These are phyloP conservation scores for Mimachlamys varia DNA, from an alignment of 2,888 invertebrate species.

Conservation along the genomic window DNA sequence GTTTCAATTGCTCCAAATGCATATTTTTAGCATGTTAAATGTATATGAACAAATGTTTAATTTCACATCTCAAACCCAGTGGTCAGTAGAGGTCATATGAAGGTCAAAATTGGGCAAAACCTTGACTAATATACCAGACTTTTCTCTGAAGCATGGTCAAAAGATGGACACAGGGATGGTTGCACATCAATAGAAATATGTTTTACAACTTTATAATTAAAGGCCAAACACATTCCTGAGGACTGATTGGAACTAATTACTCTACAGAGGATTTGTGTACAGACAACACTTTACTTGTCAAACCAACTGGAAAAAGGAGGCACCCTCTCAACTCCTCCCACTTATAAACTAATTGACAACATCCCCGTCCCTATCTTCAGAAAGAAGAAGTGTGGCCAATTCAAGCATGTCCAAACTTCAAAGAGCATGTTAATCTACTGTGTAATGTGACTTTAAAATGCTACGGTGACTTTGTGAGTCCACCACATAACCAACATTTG, in stretches of 20 bases:
- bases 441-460: not conserved
- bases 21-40: too few relatives aligned
- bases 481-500: not conserved
- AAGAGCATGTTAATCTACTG: not conserved
- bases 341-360: slow-evolving; percentile 14
- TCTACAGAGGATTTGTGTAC: not conserved
- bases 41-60: too few relatives aligned
- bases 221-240: not conserved
- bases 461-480: not conserved
- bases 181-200: not conserved
- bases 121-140: not conserved
- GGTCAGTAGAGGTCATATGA: slow-evolving; percentile 5
- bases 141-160: not conserved
- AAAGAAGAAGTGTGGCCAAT: slow-evolving; percentile 1
- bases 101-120: not conserved
- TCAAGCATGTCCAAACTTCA: slow-evolving; percentile 25
- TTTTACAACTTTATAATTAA: slow-evolving; percentile 6
- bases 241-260: not conserved
- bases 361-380: not conserved
- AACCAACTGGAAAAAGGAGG: not conserved
- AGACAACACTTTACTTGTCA: not conserved
- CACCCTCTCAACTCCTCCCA: not conserved
- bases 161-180: not conserved
- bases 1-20: too few relatives aligned
- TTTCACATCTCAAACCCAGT: not conserved